Evolutionary conservation across 23 tunicate genomes (phyloP), one percentile per base, ranked within the genome.

Genomic region (Styela clava): DNA sequence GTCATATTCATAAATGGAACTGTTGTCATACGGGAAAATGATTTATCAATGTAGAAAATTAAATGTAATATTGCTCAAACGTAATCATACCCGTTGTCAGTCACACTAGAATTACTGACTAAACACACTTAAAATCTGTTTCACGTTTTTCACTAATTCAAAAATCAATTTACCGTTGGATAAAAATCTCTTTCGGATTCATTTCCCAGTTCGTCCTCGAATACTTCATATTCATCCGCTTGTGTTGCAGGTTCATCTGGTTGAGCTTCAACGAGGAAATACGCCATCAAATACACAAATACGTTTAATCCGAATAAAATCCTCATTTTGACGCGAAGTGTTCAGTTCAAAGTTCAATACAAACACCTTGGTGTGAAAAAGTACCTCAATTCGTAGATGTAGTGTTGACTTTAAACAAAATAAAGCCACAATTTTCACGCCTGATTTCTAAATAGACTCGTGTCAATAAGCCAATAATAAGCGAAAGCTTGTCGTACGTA

Each of bases 131-230:
- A n/a, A n/a, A n/a, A n/a, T n/a, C n/a, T n/a, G n/a, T n/a, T n/a
- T n/a, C n/a, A n/a, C n/a, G n/a, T n/a, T n/a, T n/a, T n/a, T n/a
- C n/a, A n/a, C n/a, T n/a, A n/a, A n/a, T n/a, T n/a, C n/a, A n/a
- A n/a, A n/a, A n/a, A n/a, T n/a, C n/a, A n/a, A 67, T 16, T 67
- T 67, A 67, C 71, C 2, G 30, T 27, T 22, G 71, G 71, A 22
- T 67, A 67, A 24, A 67, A 67, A 67, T 67, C 71, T 24, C 24
- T 67, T 67, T 67, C 71, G 16, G 71, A 67, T 16, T 67, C 71
- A 67, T 67, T 67, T 27, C 71, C 71, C 19, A 29, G 19, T 67
- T 25, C 71, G 71, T 67, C 71, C 16, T 67, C 31, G 24, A 27
- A 24, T 27, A 67, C 16, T 25, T 67, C 71, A 67, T 25, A 67